Base-by-base conservation (phyloP, 2,797 vertebrate species). In the Acanthopagrus latus region DNA sequence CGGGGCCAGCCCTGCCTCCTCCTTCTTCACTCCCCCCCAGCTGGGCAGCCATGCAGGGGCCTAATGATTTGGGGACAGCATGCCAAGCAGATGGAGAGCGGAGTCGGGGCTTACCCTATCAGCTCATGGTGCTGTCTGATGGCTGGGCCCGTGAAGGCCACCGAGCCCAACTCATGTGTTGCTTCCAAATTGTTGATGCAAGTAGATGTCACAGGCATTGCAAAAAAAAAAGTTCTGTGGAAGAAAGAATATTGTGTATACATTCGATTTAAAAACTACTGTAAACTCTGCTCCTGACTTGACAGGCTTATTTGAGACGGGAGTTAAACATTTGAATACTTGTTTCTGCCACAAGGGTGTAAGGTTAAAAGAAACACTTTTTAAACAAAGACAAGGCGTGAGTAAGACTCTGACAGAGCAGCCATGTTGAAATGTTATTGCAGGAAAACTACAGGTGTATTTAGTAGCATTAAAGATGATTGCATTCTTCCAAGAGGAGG, bases 51-150 rank as follows among this genome's bases (percentile, higher is more conserved):
- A 88, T 81, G 86, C 74, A 76, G 78, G 76, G 81, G 86, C 82
- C 81, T 94, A 93, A 94, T 93, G 93, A 94, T 89, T 89, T 73
- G 43, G 85, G 89, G 86, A 91, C 89, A 85, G 78, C 62, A 85
- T 90, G 88, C 77, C 84, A 89, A 90, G 88, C 90, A 86, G 90
- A 92, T 92, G 89, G 90, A 89, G 86, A 82, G 81, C 74, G 78
- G 83, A 89, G 79, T 81, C 51, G 71, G 82, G 86, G 70, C 82
- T 82, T 81, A 84, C 64, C 84, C 83, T 59, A 78, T 83, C 78
- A 85, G 71, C 76, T 63, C 66, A 51, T 29, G 4, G 68, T 74
- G 74, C 52, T 74, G 77, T 82, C 70, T 90, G 70, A 80, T 74
- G 70, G 59, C 76, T 57, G 41, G 43, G 46, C 60, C 71, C 41